Evolutionary conservation across 2,888 invertebrate genomes (phyloP).

Genomic region (Nemurella pictetii): DNA sequence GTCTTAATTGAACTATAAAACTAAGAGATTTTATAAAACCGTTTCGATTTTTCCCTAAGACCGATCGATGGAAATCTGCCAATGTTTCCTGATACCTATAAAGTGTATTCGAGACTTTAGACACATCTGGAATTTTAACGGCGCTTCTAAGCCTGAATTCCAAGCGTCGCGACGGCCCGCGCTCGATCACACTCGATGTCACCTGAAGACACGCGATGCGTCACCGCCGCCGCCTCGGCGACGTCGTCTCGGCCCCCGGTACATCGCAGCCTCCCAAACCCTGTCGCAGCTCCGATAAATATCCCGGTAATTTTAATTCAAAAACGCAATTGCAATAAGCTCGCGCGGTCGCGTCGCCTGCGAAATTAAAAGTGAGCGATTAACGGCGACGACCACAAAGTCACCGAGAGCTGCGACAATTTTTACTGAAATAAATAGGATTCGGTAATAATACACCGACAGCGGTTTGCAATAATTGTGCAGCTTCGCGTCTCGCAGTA

Average conservation of each 20-base stretch:
- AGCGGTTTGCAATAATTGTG: neutral
- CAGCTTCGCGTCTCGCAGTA: neutral
- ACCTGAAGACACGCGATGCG: neutral
- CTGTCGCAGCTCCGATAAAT: neutral
- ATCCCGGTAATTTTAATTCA: neutral
- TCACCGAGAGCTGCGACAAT: neutral
- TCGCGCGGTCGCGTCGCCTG: neutral
- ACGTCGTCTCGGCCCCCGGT: neutral
- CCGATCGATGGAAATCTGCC: too few relatives aligned
- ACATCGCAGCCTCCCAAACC: too few relatives aligned
- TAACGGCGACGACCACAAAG: neutral
- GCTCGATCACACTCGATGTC: too few relatives aligned
- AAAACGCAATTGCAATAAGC: neutral
- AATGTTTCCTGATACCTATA: too few relatives aligned
- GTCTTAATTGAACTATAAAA: too few relatives aligned
- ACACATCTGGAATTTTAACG: too few relatives aligned
- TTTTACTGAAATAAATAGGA: neutral
- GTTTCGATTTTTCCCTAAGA: too few relatives aligned
- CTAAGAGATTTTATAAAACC: too few relatives aligned
- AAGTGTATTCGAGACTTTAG: too few relatives aligned
- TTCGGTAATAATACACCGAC: neutral
- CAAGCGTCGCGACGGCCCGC: too few relatives aligned
- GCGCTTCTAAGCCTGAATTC: too few relatives aligned
- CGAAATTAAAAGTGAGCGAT: slow-evolving; percentile 1
- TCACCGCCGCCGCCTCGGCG: neutral